These are phyloP conservation scores for Chauna torquata DNA, from an alignment of 2,113 vertebrate genomes.

Conservation along the genomic window DNA sequence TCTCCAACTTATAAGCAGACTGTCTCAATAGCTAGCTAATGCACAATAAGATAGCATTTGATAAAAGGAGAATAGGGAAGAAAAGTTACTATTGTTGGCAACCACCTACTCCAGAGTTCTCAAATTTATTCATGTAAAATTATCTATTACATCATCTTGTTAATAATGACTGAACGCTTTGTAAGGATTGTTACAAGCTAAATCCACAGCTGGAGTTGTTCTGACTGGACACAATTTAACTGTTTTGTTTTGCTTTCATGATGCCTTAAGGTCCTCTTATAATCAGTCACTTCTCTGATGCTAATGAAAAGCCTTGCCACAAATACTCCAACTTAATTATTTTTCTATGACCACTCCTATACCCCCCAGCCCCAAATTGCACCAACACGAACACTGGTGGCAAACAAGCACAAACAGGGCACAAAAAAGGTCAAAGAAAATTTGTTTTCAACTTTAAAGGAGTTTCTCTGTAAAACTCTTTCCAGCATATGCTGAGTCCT, in stretches of 20 bases:
- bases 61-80: background rate
- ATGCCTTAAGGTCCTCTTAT: conserved; percentile 37
- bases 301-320: conserved; percentile 57
- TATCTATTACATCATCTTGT: conserved; percentile 43
- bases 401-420: conserved; percentile 51
- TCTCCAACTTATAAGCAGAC: background rate
- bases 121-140: conserved; percentile 34
- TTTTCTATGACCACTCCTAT: conserved; percentile 44
- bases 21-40: background rate
- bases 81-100: background rate
- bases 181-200: conserved; percentile 3
- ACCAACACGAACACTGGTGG: conserved; percentile 1
- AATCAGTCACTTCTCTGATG: conserved; percentile 8
- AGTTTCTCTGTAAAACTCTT: background rate
- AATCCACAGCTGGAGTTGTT: conserved; percentile 40
- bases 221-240: conserved; percentile 50
- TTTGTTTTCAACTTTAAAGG: background rate
- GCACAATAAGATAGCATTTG: background rate
- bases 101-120: background rate
- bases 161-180: conserved; percentile 24
- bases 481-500: background rate
- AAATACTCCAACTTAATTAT: conserved; percentile 41
- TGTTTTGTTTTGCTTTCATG: conserved; percentile 47
- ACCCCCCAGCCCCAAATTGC: conserved; percentile 52
- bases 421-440: conserved; percentile 48